phyloP scores from a whole-genome alignment of 1,140 invertebrate genomes.

The Pseudobourletiella spinata region DNA sequence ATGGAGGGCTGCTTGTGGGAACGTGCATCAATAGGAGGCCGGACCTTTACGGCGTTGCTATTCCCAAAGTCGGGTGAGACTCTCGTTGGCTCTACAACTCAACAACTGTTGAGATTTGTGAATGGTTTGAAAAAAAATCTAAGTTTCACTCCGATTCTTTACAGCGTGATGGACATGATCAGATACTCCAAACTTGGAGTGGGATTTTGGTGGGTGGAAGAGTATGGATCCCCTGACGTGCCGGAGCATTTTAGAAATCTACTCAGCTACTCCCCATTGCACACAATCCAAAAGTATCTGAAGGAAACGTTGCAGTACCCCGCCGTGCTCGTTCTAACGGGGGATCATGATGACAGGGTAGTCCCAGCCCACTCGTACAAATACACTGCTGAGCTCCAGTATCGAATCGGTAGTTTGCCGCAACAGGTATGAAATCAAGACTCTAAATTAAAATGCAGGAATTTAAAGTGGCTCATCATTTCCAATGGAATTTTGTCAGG shows the following conservation, averaged over 20 bases:
- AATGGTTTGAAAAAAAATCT: no score
- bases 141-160: no score
- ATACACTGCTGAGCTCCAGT: slow-evolving; percentile 54
- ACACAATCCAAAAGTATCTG: slow-evolving; percentile 69
- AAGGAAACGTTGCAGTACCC: slow-evolving; percentile 48
- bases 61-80: slow-evolving; percentile 67
- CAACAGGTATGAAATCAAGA: slow-evolving; percentile 39
- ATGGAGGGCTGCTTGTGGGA: slow-evolving; percentile 55
- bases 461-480: background rate
- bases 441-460: background rate
- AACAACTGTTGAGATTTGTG: no score
- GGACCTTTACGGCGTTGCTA: slow-evolving; percentile 83
- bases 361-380: slow-evolving; percentile 55
- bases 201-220: slow-evolving; percentile 88
- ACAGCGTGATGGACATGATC: slow-evolving; percentile 92
- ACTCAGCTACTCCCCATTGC: slow-evolving; percentile 86
- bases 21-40: slow-evolving; percentile 89
- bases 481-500: background rate
- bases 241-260: slow-evolving; percentile 78
- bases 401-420: slow-evolving; percentile 41
- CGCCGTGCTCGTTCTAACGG: slow-evolving; percentile 50
- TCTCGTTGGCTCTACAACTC: background rate
- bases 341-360: slow-evolving; percentile 59
- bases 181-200: slow-evolving; percentile 97
- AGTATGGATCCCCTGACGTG: slow-evolving; percentile 86